Percentiles rank a stretch among this genome's conserved stretches.
Evolutionary conservation across 2,888 invertebrate genomes (phyloP).

Genomic region (Lysandra bellargus): DNA sequence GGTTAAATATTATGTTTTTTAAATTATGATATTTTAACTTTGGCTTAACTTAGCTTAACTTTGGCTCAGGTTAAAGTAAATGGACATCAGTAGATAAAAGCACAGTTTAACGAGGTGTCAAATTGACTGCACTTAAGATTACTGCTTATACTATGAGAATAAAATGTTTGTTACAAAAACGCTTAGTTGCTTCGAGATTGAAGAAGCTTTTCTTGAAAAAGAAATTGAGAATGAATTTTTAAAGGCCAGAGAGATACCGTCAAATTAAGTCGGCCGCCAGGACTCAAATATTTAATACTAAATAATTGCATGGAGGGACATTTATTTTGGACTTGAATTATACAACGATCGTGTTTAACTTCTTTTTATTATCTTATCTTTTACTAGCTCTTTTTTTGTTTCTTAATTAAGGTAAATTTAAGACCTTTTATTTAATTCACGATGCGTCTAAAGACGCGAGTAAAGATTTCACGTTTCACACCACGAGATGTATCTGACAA

Average conservation of each 20-base stretch:
- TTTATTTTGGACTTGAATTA: neutral
- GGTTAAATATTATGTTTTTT: neutral
- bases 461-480: too few species aligned
- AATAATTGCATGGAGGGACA: constrained; percentile 3
- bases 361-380: neutral
- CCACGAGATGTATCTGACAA: too few species aligned
- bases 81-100: neutral
- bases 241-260: constrained; percentile 41
- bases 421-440: too few species aligned
- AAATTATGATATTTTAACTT: too few species aligned
- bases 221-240: constrained; percentile 49
- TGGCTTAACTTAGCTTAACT: too few species aligned
- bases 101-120: neutral
- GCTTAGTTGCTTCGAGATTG: constrained; percentile 6
- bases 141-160: neutral
- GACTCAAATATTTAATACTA: constrained; percentile 24
- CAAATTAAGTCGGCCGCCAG: constrained; percentile 41
- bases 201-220: constrained; percentile 39
- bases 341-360: neutral
- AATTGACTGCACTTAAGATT: neutral
- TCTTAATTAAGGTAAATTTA: neutral
- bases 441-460: too few species aligned
- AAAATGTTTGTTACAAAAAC: constrained; percentile 2
- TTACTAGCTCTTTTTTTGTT: neutral
- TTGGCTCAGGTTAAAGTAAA: too few species aligned